Evolutionary conservation across 2,888 invertebrate genomes (phyloP).

Genomic region (Ypsolopha scabrella): DNA sequence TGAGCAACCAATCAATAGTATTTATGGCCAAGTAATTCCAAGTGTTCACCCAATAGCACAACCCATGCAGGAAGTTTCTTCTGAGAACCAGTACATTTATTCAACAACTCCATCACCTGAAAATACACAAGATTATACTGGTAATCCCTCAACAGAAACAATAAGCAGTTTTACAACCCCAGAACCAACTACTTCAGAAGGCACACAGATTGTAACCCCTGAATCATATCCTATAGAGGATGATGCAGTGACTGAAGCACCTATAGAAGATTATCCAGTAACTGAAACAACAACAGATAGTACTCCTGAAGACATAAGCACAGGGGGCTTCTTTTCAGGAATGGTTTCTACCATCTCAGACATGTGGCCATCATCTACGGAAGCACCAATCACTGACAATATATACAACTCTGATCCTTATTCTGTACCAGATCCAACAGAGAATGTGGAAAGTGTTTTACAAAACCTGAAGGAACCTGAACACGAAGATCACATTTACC

Average conservation of each 20-base stretch:
- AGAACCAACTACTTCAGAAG: background rate
- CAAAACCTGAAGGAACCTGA: conserved; percentile 8
- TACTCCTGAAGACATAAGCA: conserved; percentile 16
- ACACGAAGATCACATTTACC: conserved; percentile 15
- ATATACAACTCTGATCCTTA: conserved; percentile 25
- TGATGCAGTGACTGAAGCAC: conserved; percentile 4
- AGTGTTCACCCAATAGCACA: background rate
- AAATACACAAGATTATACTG: conserved; percentile 12
- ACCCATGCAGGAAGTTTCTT: background rate
- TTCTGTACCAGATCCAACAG: background rate
- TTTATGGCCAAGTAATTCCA: background rate
- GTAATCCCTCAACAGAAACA: conserved; percentile 12
- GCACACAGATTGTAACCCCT: background rate
- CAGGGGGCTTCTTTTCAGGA: conserved; percentile 31
- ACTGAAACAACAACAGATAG: conserved; percentile 6
- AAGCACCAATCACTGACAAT: conserved; percentile 27
- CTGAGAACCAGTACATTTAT: background rate
- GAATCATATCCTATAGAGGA: background rate
- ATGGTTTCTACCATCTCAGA: conserved; percentile 44
- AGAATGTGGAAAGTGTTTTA: background rate
- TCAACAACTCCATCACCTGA: background rate
- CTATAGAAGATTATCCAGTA: conserved; percentile 13
- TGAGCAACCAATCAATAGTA: background rate
- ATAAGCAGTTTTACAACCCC: conserved; percentile 1
- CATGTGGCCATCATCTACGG: conserved; percentile 41